phyloP scores from a whole-genome alignment of 2,888 invertebrate genomes.

The Tricholauxania praeusta region DNA sequence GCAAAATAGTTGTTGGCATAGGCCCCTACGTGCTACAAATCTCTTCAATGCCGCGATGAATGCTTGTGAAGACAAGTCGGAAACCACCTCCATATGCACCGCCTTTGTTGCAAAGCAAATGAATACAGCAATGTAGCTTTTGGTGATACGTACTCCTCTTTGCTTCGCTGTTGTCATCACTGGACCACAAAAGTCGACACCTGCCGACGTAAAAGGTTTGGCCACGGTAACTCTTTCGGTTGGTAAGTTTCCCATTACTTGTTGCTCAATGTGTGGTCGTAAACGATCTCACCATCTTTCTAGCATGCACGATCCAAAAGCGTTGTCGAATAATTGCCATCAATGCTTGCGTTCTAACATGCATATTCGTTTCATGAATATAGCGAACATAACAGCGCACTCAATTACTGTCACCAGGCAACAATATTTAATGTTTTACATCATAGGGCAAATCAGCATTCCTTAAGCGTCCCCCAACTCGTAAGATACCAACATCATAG shows the following conservation, averaged over 20 bases:
- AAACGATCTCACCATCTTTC: conserved; percentile 32
- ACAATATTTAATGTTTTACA: conserved; percentile 30
- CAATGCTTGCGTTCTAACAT: conserved; percentile 33
- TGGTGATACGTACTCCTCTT: conserved; percentile 18
- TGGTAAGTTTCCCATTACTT: conserved; percentile 44
- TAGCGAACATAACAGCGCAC: conserved; percentile 16
- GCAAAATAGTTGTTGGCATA: conserved; percentile 38
- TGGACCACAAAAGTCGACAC: conserved; percentile 38
- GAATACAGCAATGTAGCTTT: conserved; percentile 38
- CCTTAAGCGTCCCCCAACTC: conserved; percentile 32
- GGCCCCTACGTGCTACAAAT: conserved; percentile 43
- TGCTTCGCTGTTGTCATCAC: neutral
- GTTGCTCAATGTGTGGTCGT: conserved; percentile 34
- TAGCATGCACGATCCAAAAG: conserved; percentile 43
- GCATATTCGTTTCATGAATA: conserved; percentile 26
- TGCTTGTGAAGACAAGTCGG: conserved; percentile 40
- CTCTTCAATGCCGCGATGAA: conserved; percentile 43
- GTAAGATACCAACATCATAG: conserved; percentile 26
- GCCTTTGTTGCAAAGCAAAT: conserved; percentile 37
- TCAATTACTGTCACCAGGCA: conserved; percentile 12
- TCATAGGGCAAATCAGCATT: conserved; percentile 34
- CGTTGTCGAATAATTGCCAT: conserved; percentile 37
- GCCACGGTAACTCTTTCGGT: conserved; percentile 34
- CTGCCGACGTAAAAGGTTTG: conserved; percentile 36
- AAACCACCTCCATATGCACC: conserved; percentile 41